Evolutionary conservation across 1,140 invertebrate species (phyloP).

Genomic region (Globodera rostochiensis): DNA sequence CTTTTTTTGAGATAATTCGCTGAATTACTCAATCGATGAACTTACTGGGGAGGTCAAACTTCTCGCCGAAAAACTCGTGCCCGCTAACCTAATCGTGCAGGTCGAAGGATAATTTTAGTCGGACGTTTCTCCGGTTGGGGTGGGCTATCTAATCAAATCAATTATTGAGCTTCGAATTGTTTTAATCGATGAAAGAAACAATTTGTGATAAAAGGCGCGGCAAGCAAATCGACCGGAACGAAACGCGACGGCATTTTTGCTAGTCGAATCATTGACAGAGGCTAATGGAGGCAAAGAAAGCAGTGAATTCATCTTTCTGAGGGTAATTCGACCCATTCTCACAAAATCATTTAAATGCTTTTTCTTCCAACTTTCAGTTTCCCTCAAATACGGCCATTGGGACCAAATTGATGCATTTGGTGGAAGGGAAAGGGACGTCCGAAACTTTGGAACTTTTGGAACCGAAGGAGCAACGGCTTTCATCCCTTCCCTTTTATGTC

Average conservation of each 20-base stretch:
- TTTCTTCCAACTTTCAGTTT: not conserved
- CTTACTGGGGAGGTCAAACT: slow-evolving; percentile 14
- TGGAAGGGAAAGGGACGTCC: not conserved
- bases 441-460: not conserved
- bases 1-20: slow-evolving; percentile 2
- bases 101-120: not conserved
- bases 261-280: not conserved
- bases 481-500: not conserved
- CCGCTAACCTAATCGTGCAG: slow-evolving; percentile 10
- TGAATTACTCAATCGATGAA: slow-evolving; percentile 19
- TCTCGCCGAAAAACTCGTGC: not conserved
- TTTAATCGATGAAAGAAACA: too few species aligned
- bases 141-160: not conserved
- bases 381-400: not conserved
- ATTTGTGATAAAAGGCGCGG: not conserved
- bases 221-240: slow-evolving; percentile 22
- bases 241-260: slow-evolving; percentile 15
- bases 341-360: not conserved
- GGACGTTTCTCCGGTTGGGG: not conserved
- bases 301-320: not conserved
- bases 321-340: not conserved
- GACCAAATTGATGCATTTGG: not conserved
- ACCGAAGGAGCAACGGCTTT: too few species aligned
- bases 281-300: not conserved
- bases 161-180: too few species aligned